Evolutionary conservation across 2,113 vertebrate genomes (phyloP).

Genomic region (Echinops telfairi): DNA sequence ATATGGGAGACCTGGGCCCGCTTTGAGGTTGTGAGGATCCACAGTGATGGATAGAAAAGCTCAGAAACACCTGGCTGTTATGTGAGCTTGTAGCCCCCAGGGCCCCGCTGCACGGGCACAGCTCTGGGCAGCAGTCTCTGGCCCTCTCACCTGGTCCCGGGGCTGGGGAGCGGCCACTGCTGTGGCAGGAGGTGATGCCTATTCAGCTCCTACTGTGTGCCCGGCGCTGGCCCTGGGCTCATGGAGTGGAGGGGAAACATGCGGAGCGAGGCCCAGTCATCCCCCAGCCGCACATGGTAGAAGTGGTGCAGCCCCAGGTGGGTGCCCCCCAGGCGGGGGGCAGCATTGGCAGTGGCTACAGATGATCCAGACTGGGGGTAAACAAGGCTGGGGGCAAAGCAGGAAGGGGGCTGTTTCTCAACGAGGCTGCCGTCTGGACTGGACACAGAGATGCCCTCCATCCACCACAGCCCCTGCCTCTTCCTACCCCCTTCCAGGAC

Average conservation of each 20-base stretch:
- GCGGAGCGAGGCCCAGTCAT: not conserved
- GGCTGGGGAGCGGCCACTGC: not conserved
- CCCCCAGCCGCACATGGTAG: not conserved
- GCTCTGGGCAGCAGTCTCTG: not conserved
- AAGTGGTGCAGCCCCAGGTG: not conserved
- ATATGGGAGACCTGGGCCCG: not conserved
- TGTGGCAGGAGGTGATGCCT: accelerated
- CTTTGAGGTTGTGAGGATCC: not conserved
- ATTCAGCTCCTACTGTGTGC: not conserved
- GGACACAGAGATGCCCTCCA: accelerated
- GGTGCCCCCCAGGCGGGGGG: not conserved
- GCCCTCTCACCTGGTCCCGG: not conserved
- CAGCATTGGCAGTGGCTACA: not conserved
- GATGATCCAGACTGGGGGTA: not conserved
- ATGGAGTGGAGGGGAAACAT: not conserved
- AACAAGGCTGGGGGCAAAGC: not conserved
- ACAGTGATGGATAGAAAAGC: not conserved
- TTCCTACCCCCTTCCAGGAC: conserved; percentile 63
- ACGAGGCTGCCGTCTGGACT: not conserved
- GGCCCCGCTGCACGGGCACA: accelerated
- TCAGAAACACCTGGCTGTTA: not conserved
- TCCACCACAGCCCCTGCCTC: not conserved
- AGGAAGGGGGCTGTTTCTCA: too few species aligned
- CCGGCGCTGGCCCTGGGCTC: not conserved
- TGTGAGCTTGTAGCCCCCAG: not conserved